Conservation (phyloP, 2,113 vertebrate species). For the Nothoprocta pentlandii region DNA sequence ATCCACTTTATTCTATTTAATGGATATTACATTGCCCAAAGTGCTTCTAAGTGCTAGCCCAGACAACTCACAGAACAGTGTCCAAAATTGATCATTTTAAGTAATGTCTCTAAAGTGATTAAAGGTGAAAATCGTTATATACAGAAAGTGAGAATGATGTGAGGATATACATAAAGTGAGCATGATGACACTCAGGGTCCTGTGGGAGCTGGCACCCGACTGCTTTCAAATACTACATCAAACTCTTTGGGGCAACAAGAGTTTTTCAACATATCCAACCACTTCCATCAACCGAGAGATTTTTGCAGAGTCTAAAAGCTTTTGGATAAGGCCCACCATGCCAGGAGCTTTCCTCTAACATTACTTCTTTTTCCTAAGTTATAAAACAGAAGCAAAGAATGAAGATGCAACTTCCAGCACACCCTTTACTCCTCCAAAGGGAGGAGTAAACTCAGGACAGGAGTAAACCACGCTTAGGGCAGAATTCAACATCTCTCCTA, state of each 20-base stretch:
- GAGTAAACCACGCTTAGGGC: not conserved
- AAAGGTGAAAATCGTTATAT: not conserved
- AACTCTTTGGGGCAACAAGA: not conserved
- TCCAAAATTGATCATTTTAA: not conserved
- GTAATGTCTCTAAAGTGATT: not conserved
- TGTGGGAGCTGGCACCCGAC: not conserved
- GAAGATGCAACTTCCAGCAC: not conserved
- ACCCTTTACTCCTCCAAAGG: not conserved
- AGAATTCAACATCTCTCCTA: conserved; percentile 8
- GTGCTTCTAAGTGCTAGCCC: not conserved
- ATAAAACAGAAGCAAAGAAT: conserved; percentile 1
- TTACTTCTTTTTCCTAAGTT: not conserved
- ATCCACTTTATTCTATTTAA: not conserved
- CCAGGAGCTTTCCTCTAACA: not conserved
- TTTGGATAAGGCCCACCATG: not conserved
- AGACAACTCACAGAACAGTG: not conserved
- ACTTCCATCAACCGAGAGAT: not conserved
- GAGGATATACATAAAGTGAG: not conserved
- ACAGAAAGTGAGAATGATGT: not conserved
- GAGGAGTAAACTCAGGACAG: not conserved
- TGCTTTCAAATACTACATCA: not conserved
- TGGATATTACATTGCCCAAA: not conserved
- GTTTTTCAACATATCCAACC: not conserved
- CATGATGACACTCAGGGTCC: not conserved
- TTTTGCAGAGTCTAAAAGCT: not conserved